Evolutionary conservation across 2,888 invertebrate genomes (phyloP).

Genomic region (Pristionchus fissidentatus): DNA sequence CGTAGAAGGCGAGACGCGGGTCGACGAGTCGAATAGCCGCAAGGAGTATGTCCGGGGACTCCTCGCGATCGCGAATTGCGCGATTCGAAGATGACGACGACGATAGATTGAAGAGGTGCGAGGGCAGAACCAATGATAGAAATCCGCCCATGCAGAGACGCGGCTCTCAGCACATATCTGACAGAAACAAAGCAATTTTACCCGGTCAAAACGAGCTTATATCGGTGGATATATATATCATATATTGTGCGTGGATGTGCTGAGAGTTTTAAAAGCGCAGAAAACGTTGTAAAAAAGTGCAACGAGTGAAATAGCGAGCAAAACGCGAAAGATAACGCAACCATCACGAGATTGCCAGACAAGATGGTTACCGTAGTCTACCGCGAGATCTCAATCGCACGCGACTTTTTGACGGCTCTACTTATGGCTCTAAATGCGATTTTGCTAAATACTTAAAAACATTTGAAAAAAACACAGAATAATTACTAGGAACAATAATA

Average conservation of each 20-base stretch:
- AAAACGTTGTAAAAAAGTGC: neutral
- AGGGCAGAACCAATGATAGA: constrained; percentile 32
- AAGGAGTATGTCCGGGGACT: constrained; percentile 34
- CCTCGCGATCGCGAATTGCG: neutral
- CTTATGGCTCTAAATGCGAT: no score
- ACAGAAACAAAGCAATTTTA: neutral
- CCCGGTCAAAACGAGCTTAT: neutral
- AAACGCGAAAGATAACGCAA: neutral
- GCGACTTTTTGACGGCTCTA: no score
- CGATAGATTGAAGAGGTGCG: constrained; percentile 18
- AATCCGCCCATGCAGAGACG: constrained; percentile 34
- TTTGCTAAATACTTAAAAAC: no score
- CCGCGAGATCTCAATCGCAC: no score
- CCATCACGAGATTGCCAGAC: constrained; percentile 14
- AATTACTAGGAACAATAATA: no score
- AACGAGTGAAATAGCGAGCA: neutral
- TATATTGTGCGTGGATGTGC: neutral
- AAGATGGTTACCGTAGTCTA: no score
- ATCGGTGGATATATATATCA: no score
- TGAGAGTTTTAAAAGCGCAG: neutral
- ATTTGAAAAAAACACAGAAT: no score
- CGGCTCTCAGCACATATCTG: neutral
- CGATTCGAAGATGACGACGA: no score
- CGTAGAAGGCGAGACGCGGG: constrained; percentile 29
- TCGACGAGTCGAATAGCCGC: constrained; percentile 32